phyloP scores from a whole-genome alignment of 2,797 vertebrate genomes.

The Phoebastria nigripes region DNA sequence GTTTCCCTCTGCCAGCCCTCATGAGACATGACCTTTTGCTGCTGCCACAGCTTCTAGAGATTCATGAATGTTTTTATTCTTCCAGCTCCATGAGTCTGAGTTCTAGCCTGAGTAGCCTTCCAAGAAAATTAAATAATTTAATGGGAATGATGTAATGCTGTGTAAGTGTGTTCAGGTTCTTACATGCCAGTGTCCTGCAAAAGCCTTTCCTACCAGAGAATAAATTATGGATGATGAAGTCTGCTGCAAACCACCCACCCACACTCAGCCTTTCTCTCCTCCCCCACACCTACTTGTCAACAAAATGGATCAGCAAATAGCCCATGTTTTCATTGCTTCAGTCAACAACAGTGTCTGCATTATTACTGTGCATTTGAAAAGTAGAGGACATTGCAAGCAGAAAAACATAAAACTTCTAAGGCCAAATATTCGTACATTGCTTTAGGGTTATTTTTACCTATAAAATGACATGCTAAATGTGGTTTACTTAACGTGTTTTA shows the following conservation, averaged over 20 bases:
- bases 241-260: constrained; percentile 16
- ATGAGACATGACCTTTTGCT: background rate
- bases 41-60: background rate
- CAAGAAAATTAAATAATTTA: constrained; percentile 63
- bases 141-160: constrained; percentile 47
- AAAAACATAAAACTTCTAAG: background rate
- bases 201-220: constrained; percentile 42
- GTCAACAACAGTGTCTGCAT: background rate
- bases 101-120: background rate
- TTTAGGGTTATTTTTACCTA: constrained; percentile 10
- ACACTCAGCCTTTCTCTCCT: background rate
- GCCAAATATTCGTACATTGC: background rate
- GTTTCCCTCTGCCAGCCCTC: background rate
- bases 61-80: constrained; percentile 28
- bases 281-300: constrained; percentile 12
- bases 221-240: background rate
- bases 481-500: background rate
- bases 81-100: constrained; percentile 2
- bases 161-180: constrained; percentile 26
- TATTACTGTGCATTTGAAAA: background rate
- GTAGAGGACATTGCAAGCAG: background rate
- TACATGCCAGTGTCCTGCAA: constrained; percentile 30
- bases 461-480: constrained; percentile 10
- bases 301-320: constrained; percentile 8
- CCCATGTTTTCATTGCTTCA: background rate